Conservation (phyloP, 2,888 invertebrate species). For the Drosophila kokeensis region DNA sequence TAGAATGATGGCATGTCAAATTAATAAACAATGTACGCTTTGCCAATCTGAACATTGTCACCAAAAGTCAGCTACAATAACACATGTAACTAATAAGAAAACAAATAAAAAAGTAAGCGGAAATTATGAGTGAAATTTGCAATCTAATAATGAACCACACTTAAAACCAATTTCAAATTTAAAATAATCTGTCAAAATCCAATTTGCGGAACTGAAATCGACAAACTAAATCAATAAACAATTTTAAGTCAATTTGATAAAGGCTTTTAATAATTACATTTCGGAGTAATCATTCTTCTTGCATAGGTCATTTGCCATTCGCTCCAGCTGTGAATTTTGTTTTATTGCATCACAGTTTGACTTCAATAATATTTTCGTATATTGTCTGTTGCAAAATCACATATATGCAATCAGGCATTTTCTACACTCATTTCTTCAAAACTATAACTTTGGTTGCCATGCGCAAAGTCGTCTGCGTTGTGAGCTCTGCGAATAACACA, state of each 20-base stretch:
- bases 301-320: not conserved
- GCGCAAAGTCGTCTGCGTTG: slow-evolving; percentile 7
- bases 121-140: too few species aligned
- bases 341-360: not conserved
- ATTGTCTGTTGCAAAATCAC: not conserved
- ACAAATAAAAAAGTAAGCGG: too few species aligned
- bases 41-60: not conserved
- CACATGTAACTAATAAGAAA: too few species aligned
- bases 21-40: not conserved
- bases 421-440: not conserved
- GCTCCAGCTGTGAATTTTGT: too few species aligned
- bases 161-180: not conserved
- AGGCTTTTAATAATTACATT: not conserved
- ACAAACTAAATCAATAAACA: not conserved
- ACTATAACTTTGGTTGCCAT: slow-evolving; percentile 5
- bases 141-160: not conserved
- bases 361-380: not conserved
- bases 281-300: not conserved
- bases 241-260: not conserved
- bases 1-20: too few species aligned
- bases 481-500: slow-evolving; percentile 18
- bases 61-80: not conserved
- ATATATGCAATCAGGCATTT: not conserved
- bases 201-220: not conserved
- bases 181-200: not conserved